Base-by-base conservation (phyloP, 2,797 vertebrate genomes). In the Caiman crocodilus region DNA sequence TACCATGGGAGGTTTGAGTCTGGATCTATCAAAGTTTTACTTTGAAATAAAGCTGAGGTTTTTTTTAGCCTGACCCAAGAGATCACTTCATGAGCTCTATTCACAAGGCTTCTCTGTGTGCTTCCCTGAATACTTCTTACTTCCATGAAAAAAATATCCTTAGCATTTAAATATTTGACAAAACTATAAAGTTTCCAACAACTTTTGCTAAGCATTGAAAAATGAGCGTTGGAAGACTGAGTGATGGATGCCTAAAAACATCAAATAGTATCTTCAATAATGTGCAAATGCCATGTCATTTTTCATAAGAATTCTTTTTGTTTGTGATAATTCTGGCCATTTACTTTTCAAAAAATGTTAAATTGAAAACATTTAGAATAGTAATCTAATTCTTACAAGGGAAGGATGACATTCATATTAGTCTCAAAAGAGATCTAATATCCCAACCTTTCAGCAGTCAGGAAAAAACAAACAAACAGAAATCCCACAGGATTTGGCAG, bases 311-410 rank as follows among this genome's bases (percentile, higher is more conserved):
- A 0, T 17, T 73, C n/a, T 83, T 94, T 86, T 90, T 84, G 60
- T 94, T 95, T 89, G 25, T 91, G 75, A 89, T 95, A 93, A 96
- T 95, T 96, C 58, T 86, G 76, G 86, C 93, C 15, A 88, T 88
- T 92, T 96, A 96, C 79, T 97, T 96, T 96, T 96, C 92, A 93
- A 95, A 71, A 3, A 20, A 14, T 93, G 32, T 77, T 93, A 91
- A 79, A 94, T 83, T 95, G 84, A 82, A 76, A 94, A 94, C 56
- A 85, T 61, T 91, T 90, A 94, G 85, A 95, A 91, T 86, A 96
- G n/a, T 95, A 96, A 94, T 94, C 76, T 96, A 64, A 89, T 95
- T 96, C 90, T 75, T 69, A 92, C 50, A 82, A 90, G 87, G 58
- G 59, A 35, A 85, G 18, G 93, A 91, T 94, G 85, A 87, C 35